These are phyloP conservation scores for Pterostichus madidus DNA, from an alignment of 2,888 invertebrate species.

Conservation along the genomic window DNA sequence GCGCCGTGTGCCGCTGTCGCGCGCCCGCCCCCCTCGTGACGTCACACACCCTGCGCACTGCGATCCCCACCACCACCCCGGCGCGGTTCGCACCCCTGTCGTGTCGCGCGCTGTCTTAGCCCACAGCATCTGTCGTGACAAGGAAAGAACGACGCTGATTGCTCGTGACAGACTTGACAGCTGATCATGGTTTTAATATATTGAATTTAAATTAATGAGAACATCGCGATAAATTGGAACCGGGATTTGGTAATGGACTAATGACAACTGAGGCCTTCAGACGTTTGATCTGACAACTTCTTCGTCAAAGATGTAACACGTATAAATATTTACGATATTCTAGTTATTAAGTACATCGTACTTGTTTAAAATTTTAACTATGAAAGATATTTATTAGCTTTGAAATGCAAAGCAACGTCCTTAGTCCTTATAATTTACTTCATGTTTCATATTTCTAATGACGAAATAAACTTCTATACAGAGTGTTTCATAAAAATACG, in stretches of 20 bases:
- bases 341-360: background rate
- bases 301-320: background rate
- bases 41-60: constrained; percentile 72
- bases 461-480: no score
- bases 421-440: background rate
- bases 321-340: background rate
- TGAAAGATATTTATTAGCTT: background rate
- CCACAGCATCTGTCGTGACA: constrained; percentile 49
- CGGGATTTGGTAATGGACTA: constrained; percentile 28
- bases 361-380: background rate
- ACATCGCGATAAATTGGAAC: constrained; percentile 41
- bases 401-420: background rate
- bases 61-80: constrained; percentile 73
- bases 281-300: constrained; percentile 28
- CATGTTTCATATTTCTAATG: no score
- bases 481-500: no score
- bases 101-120: constrained; percentile 46
- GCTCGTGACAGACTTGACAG: constrained; percentile 47
- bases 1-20: constrained; percentile 68
- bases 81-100: constrained; percentile 69
- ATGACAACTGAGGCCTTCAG: constrained; percentile 32
- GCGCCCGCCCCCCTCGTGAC: constrained; percentile 72
- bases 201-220: constrained; percentile 60
- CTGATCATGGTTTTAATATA: constrained; percentile 56
- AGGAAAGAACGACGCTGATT: constrained; percentile 36